These are phyloP conservation scores for Molanna angustata DNA, from an alignment of 2,888 invertebrate genomes.

Conservation along the genomic window DNA sequence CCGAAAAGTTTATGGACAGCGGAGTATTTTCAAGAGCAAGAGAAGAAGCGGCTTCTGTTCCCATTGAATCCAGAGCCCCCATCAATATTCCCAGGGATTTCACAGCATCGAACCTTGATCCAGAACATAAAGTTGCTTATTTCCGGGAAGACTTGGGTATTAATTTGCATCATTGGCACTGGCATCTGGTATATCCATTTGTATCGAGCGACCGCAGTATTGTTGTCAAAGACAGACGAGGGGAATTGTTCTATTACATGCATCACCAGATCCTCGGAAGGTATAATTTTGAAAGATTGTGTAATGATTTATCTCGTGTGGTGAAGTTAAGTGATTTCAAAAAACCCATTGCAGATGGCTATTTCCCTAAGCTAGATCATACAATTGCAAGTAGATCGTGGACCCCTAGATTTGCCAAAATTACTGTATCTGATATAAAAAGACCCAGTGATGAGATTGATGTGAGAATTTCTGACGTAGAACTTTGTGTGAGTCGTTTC, in stretches of 20 bases:
- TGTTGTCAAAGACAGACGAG: conserved; percentile 59
- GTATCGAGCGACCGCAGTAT: conserved; percentile 55
- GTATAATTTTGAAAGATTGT: conserved; percentile 35
- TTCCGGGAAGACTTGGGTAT: conserved; percentile 83
- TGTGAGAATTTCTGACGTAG: conserved; percentile 66
- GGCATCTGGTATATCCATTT: conserved; percentile 86
- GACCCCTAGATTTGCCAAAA: conserved; percentile 58
- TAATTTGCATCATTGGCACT: conserved; percentile 89
- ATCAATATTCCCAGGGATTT: conserved; percentile 70
- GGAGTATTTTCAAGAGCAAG: conserved; percentile 66
- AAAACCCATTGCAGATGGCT: conserved; percentile 38
- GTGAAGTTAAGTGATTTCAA: conserved; percentile 21
- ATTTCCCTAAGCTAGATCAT: conserved; percentile 70
- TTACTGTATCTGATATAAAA: conserved; percentile 58
- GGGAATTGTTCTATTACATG: conserved; percentile 67
- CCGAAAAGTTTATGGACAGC: conserved; percentile 78
- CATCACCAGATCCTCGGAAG: conserved; percentile 62
- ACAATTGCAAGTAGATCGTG: conserved; percentile 61
- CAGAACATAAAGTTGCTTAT: conserved; percentile 78
- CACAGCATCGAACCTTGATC: conserved; percentile 70
- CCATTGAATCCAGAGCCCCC: conserved; percentile 62
- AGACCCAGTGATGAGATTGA: conserved; percentile 65
- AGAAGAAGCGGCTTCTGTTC: conserved; percentile 65
- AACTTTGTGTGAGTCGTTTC: conserved; percentile 73
- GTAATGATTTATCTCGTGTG: conserved; percentile 23